These are phyloP conservation scores for Sciaenops ocellatus DNA, from an alignment of 2,797 vertebrate species.

Conservation along the genomic window DNA sequence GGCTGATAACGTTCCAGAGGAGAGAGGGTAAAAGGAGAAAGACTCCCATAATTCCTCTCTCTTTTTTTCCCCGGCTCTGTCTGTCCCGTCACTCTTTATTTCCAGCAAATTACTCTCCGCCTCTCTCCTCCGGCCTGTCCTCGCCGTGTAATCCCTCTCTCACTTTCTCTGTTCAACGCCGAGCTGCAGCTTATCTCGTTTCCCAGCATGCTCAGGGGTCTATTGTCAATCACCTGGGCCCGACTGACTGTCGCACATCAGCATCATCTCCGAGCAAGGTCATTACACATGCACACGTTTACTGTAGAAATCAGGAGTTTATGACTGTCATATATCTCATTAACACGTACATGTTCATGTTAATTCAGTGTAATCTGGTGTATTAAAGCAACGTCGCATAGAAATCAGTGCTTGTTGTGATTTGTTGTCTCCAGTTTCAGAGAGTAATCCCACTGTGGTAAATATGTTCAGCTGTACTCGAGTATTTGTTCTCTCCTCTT, in stretches of 20 bases:
- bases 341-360: not conserved
- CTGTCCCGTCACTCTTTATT: slow-evolving; percentile 69
- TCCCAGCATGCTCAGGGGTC: slow-evolving; percentile 70
- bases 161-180: slow-evolving; percentile 34
- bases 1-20: slow-evolving; percentile 67
- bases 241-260: slow-evolving; percentile 48
- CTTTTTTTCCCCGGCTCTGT: slow-evolving; percentile 45
- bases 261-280: slow-evolving; percentile 56
- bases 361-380: not conserved
- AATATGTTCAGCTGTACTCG: too few species aligned
- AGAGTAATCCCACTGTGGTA: too few species aligned
- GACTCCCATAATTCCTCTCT: slow-evolving; percentile 65
- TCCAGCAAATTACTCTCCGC: slow-evolving; percentile 65
- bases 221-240: slow-evolving; percentile 72
- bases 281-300: slow-evolving; percentile 28
- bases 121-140: slow-evolving; percentile 41
- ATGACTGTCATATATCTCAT: too few species aligned
- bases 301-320: not conserved
- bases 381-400: not conserved
- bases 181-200: slow-evolving; percentile 70
- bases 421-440: too few species aligned
- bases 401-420: too few species aligned
- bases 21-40: slow-evolving; percentile 68
- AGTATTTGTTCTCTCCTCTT: too few species aligned
- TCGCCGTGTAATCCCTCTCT: slow-evolving; percentile 42